Conservation (phyloP, 2,888 invertebrate species). For the Diogma glabrata region DNA sequence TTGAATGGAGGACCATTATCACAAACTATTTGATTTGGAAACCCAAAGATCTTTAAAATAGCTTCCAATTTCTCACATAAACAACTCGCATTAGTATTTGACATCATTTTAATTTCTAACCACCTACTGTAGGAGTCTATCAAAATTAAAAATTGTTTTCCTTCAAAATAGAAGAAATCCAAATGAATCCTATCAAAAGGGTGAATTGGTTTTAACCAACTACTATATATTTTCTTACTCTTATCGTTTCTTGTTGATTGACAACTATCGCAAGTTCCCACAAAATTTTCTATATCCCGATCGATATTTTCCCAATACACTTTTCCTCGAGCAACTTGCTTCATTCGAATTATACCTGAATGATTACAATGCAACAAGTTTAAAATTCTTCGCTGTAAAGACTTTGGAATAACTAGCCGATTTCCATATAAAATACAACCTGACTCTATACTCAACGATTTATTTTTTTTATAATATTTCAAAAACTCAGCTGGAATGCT, state of each 20-base stretch:
- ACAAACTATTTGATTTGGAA: background rate
- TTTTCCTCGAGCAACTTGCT: background rate
- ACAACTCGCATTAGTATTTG: constrained; percentile 6
- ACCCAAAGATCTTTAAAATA: background rate
- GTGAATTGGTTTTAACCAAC: background rate
- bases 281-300: constrained; percentile 8
- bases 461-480: background rate
- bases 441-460: background rate
- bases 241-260: background rate
- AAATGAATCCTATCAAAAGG: constrained; percentile 13
- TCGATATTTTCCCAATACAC: constrained; percentile 4
- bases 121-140: constrained; percentile 14
- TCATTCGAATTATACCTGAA: constrained; percentile 8
- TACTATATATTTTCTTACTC: background rate
- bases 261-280: background rate
- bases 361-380: constrained; percentile 1
- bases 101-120: constrained; percentile 11
- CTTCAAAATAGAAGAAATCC: constrained; percentile 11
- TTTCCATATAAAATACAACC: background rate
- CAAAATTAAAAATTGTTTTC: constrained; percentile 8
- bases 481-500: background rate
- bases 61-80: background rate
- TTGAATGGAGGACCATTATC: constrained; percentile 5
- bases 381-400: background rate
- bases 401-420: background rate